Conservation (phyloP, 53 echinoderm and acorn worm species). For the Echinarachnius parma region DNA sequence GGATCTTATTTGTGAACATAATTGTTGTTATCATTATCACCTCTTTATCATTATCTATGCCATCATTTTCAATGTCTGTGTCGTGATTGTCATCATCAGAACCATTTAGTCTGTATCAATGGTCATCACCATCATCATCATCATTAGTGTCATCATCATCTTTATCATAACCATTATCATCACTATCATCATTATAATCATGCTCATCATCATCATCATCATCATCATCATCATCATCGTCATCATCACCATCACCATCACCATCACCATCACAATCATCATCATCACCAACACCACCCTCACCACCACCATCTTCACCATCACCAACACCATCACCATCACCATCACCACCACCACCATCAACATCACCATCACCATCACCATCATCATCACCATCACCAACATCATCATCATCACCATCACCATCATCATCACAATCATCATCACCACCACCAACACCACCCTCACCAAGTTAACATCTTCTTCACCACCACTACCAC, state of each 20-base stretch:
- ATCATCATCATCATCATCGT: constrained; percentile 9
- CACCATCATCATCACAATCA: too few species aligned
- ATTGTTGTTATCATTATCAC: constrained; percentile 5
- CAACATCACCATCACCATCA: too few species aligned
- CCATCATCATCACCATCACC: too few species aligned
- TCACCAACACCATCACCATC: not conserved
- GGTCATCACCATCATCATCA: not conserved
- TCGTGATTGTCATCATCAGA: not conserved
- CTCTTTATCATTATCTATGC: not conserved
- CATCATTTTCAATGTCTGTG: not conserved
- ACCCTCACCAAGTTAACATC: too few species aligned
- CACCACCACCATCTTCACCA: not conserved
- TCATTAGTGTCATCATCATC: not conserved
- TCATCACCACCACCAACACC: too few species aligned
- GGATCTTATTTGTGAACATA: not conserved
- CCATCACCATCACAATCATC: constrained; percentile 6
- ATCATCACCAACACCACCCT: not conserved
- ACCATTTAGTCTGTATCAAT: too few species aligned
- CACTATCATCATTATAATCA: not conserved
- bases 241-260: constrained; percentile 4
- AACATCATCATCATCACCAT: too few species aligned
- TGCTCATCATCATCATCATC: constrained; percentile 14
- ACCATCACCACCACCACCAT: too few species aligned
- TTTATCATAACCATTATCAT: not conserved
- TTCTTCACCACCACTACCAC: too few species aligned